Percentiles rank a stretch among this genome's conserved stretches.
Conservation (phyloP, 2,113 vertebrate genomes). For the Chaetops frenatus region DNA sequence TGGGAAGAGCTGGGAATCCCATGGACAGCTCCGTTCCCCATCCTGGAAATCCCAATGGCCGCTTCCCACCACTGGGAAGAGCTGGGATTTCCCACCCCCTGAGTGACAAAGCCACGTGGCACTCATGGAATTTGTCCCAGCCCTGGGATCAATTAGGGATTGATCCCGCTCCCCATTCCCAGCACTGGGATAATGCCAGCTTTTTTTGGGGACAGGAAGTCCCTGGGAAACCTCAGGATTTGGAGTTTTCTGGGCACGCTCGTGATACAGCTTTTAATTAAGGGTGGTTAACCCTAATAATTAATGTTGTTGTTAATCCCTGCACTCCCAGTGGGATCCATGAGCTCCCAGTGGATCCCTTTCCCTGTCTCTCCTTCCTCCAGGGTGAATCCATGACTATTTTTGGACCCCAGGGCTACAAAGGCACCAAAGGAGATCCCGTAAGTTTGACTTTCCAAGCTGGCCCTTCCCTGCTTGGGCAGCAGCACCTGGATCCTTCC, state of each 20-base stretch:
- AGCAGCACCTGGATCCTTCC: neutral
- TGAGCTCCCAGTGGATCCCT: neutral
- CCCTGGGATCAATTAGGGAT: too few species aligned
- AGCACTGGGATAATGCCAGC: too few species aligned
- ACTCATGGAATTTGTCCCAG: neutral
- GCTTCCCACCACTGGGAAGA: too few species aligned
- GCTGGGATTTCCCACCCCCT: fast-evolving
- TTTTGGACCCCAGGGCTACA: conserved; percentile 82
- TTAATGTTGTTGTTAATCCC: neutral
- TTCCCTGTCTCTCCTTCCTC: neutral
- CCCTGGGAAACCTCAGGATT: neutral
- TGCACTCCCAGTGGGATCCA: neutral
- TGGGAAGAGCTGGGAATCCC: too few species aligned
- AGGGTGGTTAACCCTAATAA: neutral
- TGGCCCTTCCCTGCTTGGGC: neutral
- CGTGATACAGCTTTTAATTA: neutral
- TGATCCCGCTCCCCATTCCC: too few species aligned
- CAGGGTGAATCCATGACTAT: conserved; percentile 77
- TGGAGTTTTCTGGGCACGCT: fast-evolving
- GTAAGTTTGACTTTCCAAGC: conserved; percentile 57
- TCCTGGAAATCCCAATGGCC: too few species aligned
- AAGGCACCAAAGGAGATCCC: conserved; percentile 81
- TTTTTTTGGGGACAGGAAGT: neutral
- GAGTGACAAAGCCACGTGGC: neutral
- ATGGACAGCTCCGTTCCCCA: too few species aligned